Conservation (phyloP, 1,140 invertebrate species). For the Drosophila bocqueti region DNA sequence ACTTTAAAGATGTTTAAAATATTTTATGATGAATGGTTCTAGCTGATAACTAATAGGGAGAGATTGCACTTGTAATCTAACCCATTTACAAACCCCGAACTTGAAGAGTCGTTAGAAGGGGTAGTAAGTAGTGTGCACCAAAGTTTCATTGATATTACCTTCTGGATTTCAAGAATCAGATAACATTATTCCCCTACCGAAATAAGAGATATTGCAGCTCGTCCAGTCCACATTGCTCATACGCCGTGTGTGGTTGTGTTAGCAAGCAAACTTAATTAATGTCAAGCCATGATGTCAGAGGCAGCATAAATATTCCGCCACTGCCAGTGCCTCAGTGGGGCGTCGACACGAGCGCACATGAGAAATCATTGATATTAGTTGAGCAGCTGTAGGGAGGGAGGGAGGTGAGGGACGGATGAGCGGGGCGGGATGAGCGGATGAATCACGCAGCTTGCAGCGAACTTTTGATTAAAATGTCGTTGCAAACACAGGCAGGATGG, state of each 20-base stretch:
- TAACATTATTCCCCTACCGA: not conserved
- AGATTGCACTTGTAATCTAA: too few species aligned
- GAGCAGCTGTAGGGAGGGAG: conserved; percentile 4
- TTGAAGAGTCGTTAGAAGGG: too few species aligned
- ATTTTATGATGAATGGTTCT: not conserved
- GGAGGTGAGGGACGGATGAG: not conserved
- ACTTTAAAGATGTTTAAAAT: not conserved
- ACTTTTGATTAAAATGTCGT: conserved; percentile 80
- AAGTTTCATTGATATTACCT: not conserved
- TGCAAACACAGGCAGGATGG: conserved; percentile 12
- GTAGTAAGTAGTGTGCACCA: too few species aligned
- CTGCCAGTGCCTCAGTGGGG: conserved; percentile 23
- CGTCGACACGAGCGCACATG: conserved; percentile 32
- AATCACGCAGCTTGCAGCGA: conserved; percentile 52
- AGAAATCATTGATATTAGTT: conserved; percentile 61
- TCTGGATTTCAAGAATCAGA: not conserved
- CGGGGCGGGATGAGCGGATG: conserved; percentile 1
- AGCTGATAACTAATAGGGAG: too few species aligned
- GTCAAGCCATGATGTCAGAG: conserved; percentile 51
- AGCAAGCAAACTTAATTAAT: conserved; percentile 58
- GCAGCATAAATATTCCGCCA: conserved; percentile 54
- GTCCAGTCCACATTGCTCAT: conserved; percentile 34
- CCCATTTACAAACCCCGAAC: too few species aligned
- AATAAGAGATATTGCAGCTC: not conserved
- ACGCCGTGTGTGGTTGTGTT: conserved; percentile 26